phyloP scores from a whole-genome alignment of 2,888 invertebrate species.

The Caenorhabditis sulstoni region DNA sequence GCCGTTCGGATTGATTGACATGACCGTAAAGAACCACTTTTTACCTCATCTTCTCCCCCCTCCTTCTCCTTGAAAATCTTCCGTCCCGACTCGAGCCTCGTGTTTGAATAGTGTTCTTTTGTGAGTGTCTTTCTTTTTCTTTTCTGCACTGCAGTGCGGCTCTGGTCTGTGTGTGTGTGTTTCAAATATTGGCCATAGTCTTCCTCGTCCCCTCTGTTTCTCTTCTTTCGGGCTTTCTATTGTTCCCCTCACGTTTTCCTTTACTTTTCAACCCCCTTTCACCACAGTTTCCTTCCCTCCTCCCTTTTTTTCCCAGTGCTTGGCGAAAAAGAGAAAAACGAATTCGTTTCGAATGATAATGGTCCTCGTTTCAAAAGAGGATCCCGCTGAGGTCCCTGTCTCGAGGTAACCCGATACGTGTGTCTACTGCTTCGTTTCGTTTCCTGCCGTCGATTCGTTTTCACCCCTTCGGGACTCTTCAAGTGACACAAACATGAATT shows the following conservation, averaged over 20 bases:
- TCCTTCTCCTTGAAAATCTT: background rate
- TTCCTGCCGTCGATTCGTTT: background rate
- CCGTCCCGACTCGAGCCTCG: too few relatives aligned
- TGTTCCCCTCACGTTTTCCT: background rate
- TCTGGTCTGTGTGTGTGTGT: slow-evolving; percentile 40
- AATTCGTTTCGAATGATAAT: background rate
- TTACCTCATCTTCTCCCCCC: background rate
- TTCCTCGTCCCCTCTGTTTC: slow-evolving; percentile 2
- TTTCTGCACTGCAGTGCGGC: too few relatives aligned
- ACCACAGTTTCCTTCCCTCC: background rate
- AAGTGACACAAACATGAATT: slow-evolving; percentile 20
- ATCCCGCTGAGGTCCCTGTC: background rate
- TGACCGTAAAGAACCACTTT: background rate
- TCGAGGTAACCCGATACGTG: slow-evolving; percentile 30
- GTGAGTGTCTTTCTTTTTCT: slow-evolving; percentile 30
- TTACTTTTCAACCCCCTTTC: background rate
- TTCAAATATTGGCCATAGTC: slow-evolving; percentile 53
- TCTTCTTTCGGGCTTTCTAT: slow-evolving; percentile 12
- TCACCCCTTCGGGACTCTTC: background rate
- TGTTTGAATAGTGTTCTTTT: slow-evolving; percentile 58
- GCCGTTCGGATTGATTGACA: slow-evolving; percentile 3
- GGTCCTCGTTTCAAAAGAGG: background rate
- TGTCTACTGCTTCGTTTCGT: slow-evolving; percentile 7
- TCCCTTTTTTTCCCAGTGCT: background rate
- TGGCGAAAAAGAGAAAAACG: background rate